Evolutionary conservation across 2,113 vertebrate genomes (phyloP), one percentile per base, ranked within the genome.

Genomic region (Psammodynastes pulverulentus): DNA sequence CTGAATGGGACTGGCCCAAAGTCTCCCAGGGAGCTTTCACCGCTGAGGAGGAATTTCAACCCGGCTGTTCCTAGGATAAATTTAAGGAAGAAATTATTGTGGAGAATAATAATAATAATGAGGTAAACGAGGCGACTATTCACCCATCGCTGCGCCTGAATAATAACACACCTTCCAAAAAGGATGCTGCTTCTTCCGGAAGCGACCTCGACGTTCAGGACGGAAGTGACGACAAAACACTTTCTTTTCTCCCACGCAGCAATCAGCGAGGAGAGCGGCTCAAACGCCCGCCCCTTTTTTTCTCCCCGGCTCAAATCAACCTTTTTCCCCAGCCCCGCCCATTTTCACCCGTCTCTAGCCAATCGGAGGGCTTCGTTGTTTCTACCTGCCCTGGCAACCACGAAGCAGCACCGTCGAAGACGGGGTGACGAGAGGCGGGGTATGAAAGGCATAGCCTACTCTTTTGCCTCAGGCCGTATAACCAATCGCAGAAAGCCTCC

Each of bases 181-280:
- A 23, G 0, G 3, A 9, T 8, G 0, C 10, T 1, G 15, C 23
- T 23, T 56, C 89, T 34, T 56, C 52, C 23, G 2, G 23, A 15
- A 23, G 3, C 24, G 0, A 5, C 1, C 53, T 19, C 13, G 7
- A 24, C 5, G 5, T 5, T 7, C 3, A 9, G 0, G 5, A 62
- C 72, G 88, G 88, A 86, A 92, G 54, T 92, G 79, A 90, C 88
- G 34, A 43, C 17, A n/a, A 85, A 46, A 1, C 13, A 8, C 12
- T 1, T 39, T 21, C 46, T 4, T 15, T 23, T 26, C 56, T 58
- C 24, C 24, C 24, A 0, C 9, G 0, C 49, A 5, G 87, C 91
- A 62, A 89, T 89, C 88, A 29, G 26, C 45, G 9, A 9, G 8
- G n/a, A 3, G 1, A 2, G 12, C 4, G 3, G 6, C 54, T 45